Evolutionary conservation across 2,888 invertebrate species (phyloP).

Genomic region (Conchocele bisecta): DNA sequence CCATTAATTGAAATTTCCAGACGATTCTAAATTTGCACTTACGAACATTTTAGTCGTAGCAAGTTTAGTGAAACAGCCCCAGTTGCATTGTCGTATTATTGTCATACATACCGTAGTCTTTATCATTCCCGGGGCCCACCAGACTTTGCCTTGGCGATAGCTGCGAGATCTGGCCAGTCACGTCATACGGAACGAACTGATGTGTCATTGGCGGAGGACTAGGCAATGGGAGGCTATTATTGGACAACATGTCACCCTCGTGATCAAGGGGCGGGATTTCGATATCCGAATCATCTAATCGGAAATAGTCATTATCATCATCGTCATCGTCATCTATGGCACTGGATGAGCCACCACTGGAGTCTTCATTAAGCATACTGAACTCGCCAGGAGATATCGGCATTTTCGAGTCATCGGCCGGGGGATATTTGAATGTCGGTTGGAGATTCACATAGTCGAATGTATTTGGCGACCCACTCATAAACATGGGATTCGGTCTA

Average conservation of each 20-base stretch:
- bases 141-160: slow-evolving; percentile 53
- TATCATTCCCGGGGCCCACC: slow-evolving; percentile 25
- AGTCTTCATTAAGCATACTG: slow-evolving; percentile 70
- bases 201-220: slow-evolving; percentile 64
- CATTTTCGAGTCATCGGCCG: background rate
- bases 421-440: slow-evolving; percentile 16
- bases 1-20: too few species aligned
- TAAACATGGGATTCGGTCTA: slow-evolving; percentile 53
- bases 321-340: slow-evolving; percentile 29
- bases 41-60: too few species aligned
- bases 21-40: too few species aligned
- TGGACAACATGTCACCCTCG: slow-evolving; percentile 68
- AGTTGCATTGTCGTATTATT: too few species aligned
- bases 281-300: slow-evolving; percentile 66
- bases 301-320: slow-evolving; percentile 54
- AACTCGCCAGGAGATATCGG: slow-evolving; percentile 57
- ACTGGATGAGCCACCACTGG: slow-evolving; percentile 65
- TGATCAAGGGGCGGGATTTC: slow-evolving; percentile 66
- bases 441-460: slow-evolving; percentile 50
- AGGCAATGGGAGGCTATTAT: slow-evolving; percentile 69
- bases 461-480: slow-evolving; percentile 50
- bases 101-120: slow-evolving; percentile 44
- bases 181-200: slow-evolving; percentile 49
- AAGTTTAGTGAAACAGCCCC: too few species aligned
- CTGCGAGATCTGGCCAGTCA: slow-evolving; percentile 47